Conservation (phyloP, 1,140 invertebrate species). For the Bombus haemorrhoidalis region DNA sequence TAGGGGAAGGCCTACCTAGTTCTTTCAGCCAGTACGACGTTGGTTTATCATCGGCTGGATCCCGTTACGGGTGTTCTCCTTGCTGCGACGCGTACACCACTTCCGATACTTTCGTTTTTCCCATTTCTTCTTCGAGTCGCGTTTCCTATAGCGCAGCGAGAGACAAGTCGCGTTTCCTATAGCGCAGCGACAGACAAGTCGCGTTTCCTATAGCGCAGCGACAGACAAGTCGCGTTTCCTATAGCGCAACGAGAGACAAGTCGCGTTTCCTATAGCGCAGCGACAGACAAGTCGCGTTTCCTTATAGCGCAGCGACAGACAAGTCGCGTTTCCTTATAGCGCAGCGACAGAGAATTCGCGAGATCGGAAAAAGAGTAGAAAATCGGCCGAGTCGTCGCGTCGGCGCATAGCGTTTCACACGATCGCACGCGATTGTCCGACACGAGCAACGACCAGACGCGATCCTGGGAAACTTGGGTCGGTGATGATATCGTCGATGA, state of each 20-base stretch:
- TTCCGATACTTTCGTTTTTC: neutral
- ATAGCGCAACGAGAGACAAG: neutral
- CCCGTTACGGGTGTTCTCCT: neutral
- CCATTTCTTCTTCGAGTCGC: too few species aligned
- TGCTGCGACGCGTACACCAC: neutral
- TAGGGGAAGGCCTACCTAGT: too few species aligned
- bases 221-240: neutral
- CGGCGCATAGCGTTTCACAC: slow-evolving; percentile 2
- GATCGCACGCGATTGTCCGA: slow-evolving; percentile 25
- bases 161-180: neutral
- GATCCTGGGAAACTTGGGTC: neutral
- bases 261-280: neutral
- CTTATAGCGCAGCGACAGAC: too few species aligned
- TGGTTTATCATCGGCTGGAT: slow-evolving; percentile 24
- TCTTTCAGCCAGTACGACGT: neutral
- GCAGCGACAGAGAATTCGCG: neutral
- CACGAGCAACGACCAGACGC: neutral
- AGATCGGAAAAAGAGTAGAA: too few species aligned
- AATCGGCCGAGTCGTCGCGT: slow-evolving; percentile 4
- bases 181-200: neutral
- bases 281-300: neutral
- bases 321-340: neutral
- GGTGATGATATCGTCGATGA: neutral
- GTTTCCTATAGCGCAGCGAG: neutral
- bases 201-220: neutral